Evolutionary conservation across 2,113 vertebrate species (phyloP), one percentile per base, ranked within the genome.

Genomic region (Petrocephalus microphthalmus): DNA sequence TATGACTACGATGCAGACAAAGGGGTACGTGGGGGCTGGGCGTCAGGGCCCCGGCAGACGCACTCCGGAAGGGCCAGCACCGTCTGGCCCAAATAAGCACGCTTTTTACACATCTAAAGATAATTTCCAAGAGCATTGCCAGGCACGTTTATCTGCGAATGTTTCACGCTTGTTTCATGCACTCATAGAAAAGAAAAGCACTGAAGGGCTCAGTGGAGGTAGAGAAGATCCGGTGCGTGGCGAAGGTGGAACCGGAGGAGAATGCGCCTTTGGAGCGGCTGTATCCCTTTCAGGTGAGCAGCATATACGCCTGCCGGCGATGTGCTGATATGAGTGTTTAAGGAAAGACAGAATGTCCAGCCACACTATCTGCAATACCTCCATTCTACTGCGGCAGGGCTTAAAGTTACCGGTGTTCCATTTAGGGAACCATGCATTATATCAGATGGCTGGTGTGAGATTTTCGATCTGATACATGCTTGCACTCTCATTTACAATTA

Each of bases 161-260:
- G 33, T 19, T 78, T 42, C 60, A 67, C 10, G 22, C 17, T 83
- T n/a, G 45, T 49, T 37, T 85, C 52, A 5, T 15, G 19, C 42
- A 25, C 91, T 91, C 91, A 3, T 95, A 99, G 98, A 98, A 97
- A 93, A 96, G 95, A 91, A 98, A 98, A 94, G 95, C 97, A 83
- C 94, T 97, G 92, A 97, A 96, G 90, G 98, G 98, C 64, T 97
- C 95, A 0, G 97, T 99, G 90, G 98, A 99, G 90, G 57, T 97
- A 17, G 98, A 99, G 84, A 99, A 97, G 94, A 97, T 99, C 89
- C 97, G 96, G 83, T 98, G 98, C 52, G 98, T 99, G 83, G 98
- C 98, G 92, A 94, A 89, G 0, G 98, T 99, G 78, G 92, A 94
- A 87, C 94, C 97, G 5, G 98, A 99, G 90, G 94, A 96, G 89